Base-by-base conservation (phyloP, 1,140 invertebrate genomes). In the Drosophila oshimai region DNA sequence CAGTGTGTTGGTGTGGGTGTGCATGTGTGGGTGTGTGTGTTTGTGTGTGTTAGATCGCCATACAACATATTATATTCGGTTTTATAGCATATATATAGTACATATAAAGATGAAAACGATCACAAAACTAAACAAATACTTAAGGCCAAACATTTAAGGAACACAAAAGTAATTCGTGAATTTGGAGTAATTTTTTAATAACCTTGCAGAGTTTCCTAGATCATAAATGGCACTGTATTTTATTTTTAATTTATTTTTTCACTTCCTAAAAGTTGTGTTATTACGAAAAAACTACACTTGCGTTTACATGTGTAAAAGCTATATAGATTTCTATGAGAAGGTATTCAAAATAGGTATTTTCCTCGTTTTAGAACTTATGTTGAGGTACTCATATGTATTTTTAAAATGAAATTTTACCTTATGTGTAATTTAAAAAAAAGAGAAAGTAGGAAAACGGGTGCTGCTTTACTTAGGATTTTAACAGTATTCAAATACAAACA, bases 11-110 rank as follows among this genome's bases (percentile, higher is more conserved):
- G 6, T 50, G 17, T 41, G 13, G 24, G 3, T 41, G 22, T 50
- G 6, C 28, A 7, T 15, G n/a, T 37, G 51, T 57, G 42, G 22
- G 12, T 31, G 58, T 45, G 68, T 31, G 47, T 57, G 41, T 39
- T 34, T 41, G 33, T 60, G 47, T 36, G 34, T 71, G 29, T 65
- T 34, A 17, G 17, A 41, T 50, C 17, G 58, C 58, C 28, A 45
- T 62, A 34, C 22, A 50, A 51, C 22, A 62, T 34, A 18, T 44
- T 60, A 45, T 31, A 45, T 15, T 36, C 13, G 20, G 17, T 13
- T 55, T 36, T 18, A 13, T 15, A 4, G 31, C 31, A 58, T 57
- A 34, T 41, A 22, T 6, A 26, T 44, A 53, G 9, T 12, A 55
- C 10, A 15, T 33, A 39, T 28, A 31, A 5, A 10, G 12, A 34